Evolutionary conservation across 1,140 invertebrate genomes (phyloP).

Genomic region (Argopecten irradians): DNA sequence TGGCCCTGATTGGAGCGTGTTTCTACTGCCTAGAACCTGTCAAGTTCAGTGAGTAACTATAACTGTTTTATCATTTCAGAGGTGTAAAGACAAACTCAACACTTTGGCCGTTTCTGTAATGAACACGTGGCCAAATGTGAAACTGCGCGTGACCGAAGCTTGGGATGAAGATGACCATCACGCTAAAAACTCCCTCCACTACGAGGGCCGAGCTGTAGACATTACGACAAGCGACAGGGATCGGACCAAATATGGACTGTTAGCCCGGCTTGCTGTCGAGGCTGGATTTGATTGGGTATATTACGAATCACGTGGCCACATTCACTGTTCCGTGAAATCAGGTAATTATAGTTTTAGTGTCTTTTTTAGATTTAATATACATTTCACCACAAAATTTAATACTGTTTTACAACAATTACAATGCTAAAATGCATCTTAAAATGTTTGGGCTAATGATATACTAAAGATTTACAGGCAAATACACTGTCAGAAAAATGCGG

Average conservation of each 20-base stretch:
- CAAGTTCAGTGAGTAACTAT: not conserved
- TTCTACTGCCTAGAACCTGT: too few relatives aligned
- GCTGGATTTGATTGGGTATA: constrained; percentile 99
- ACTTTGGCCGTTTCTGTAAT: constrained; percentile 96
- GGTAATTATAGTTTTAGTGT: constrained; percentile 85
- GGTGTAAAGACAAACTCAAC: constrained; percentile 96
- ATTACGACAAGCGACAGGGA: constrained; percentile 96
- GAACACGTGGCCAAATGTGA: constrained; percentile 98
- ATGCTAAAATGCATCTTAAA: too few relatives aligned
- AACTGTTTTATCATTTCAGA: constrained; percentile 81
- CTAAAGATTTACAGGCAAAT: too few relatives aligned
- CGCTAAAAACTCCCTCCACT: constrained; percentile 89
- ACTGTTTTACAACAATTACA: too few relatives aligned
- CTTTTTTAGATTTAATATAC: too few relatives aligned
- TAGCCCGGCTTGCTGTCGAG: constrained; percentile 95
- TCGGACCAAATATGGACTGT: constrained; percentile 94
- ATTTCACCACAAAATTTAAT: too few relatives aligned
- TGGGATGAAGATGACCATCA: constrained; percentile 94
- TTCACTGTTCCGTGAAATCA: constrained; percentile 98
- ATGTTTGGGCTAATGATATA: too few relatives aligned
- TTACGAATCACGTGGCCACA: constrained; percentile 94
- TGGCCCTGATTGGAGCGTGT: too few relatives aligned
- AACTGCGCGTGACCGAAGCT: constrained; percentile 92
- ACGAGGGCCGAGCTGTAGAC: constrained; percentile 96
- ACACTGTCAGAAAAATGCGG: too few relatives aligned